A percentile compares a stretch with the other conserved stretches of the same genome.
Conservation (phyloP, 2,888 invertebrate species). For the Argyresthia albistria region DNA sequence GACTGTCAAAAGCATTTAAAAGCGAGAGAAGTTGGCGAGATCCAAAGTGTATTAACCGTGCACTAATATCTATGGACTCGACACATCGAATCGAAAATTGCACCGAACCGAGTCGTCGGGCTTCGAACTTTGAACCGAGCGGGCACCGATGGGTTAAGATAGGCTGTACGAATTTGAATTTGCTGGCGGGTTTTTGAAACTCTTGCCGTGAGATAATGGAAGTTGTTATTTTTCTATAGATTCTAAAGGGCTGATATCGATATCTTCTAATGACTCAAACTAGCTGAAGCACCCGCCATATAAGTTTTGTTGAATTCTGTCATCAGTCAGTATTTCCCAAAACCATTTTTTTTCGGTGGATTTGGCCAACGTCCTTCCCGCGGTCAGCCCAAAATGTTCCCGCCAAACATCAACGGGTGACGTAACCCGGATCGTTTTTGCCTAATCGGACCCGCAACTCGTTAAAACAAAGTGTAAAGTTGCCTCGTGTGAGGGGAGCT, state of each 20-base stretch:
- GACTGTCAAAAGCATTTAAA: constrained; percentile 49
- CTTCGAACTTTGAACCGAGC: constrained; percentile 19
- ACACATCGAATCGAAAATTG: constrained; percentile 33
- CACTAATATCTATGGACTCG: constrained; percentile 31
- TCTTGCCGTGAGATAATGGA: too few relatives aligned
- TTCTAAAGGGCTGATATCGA: too few relatives aligned
- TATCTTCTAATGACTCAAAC: too few relatives aligned
- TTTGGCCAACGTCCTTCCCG: background rate
- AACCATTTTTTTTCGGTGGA: background rate
- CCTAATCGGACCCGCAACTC: constrained; percentile 2
- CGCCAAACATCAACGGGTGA: background rate
- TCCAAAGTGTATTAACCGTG: constrained; percentile 43
- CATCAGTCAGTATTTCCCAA: too few relatives aligned
- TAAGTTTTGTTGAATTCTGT: background rate
- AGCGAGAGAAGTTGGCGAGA: constrained; percentile 33
- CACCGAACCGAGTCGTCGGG: constrained; percentile 18
- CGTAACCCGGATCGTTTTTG: background rate
- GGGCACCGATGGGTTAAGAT: background rate
- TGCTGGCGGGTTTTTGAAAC: constrained; percentile 13
- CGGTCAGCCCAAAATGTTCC: background rate
- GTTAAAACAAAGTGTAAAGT: constrained; percentile 1
- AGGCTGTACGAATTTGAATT: constrained; percentile 9
- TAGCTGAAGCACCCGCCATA: background rate
- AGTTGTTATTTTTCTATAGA: background rate
- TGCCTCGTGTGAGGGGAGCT: constrained; percentile 8